These are phyloP conservation scores for Abramis brama DNA, from an alignment of 2,113 vertebrate genomes.

Conservation along the genomic window DNA sequence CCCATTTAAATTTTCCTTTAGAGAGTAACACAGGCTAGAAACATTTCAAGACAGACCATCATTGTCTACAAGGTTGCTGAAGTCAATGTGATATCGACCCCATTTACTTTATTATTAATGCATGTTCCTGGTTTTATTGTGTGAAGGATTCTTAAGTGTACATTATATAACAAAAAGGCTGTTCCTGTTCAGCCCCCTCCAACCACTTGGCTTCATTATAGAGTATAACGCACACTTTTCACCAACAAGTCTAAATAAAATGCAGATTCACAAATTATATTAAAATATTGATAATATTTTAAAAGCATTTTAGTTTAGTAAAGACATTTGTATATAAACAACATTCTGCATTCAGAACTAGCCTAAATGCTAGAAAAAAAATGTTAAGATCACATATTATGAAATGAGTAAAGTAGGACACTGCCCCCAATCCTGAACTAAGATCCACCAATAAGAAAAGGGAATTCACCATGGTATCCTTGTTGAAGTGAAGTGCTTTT, in stretches of 20 bases:
- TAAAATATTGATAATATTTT: background rate
- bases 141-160: background rate
- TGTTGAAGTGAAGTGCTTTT: conserved; percentile 14
- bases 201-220: background rate
- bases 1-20: background rate
- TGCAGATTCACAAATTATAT: background rate
- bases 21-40: background rate
- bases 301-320: background rate
- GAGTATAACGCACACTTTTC: background rate
- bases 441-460: background rate
- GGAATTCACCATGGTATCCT: background rate
- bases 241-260: background rate
- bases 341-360: background rate
- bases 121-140: background rate
- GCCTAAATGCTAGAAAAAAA: too few species aligned
- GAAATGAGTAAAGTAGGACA: background rate
- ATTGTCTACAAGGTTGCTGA: conserved; percentile 1
- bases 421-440: conserved; percentile 2
- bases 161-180: background rate
- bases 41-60: conserved; percentile 2
- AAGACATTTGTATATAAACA: background rate
- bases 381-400: background rate
- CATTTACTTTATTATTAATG: conserved; percentile 7
- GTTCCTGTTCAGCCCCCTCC: background rate
- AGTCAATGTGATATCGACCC: background rate